phyloP scores from a whole-genome alignment of 2,113 vertebrate species.

The Andinoacara biseriatus region DNA sequence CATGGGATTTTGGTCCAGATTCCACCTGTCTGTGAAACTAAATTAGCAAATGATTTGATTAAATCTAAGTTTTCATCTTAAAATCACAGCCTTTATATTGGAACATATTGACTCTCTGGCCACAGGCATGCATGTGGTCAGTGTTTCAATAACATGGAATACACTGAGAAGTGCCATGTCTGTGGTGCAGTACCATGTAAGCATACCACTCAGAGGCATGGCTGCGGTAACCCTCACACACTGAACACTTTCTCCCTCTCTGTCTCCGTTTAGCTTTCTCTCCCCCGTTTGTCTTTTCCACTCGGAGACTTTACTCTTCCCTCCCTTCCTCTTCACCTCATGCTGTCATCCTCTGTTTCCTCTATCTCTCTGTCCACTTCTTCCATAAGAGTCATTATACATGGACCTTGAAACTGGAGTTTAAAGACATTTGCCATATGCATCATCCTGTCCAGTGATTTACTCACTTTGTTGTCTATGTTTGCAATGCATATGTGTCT shows the following conservation, averaged over 20 bases:
- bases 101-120: constrained; percentile 39
- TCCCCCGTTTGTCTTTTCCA: not conserved
- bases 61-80: constrained; percentile 5
- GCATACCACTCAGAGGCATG: constrained; percentile 57
- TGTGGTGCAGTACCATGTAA: constrained; percentile 63
- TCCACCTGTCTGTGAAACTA: constrained; percentile 38
- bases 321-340: not conserved
- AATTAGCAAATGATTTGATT: constrained; percentile 36
- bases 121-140: constrained; percentile 47
- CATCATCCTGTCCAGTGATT: not conserved
- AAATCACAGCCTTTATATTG: constrained; percentile 56
- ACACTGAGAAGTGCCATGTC: constrained; percentile 41
- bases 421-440: not conserved
- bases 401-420: not conserved
- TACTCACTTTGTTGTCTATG: not conserved
- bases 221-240: constrained; percentile 62
- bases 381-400: not conserved
- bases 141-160: constrained; percentile 8
- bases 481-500: not conserved
- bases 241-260: not conserved
- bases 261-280: not conserved
- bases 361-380: not conserved
- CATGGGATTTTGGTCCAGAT: not conserved
- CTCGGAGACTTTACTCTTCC: not conserved
- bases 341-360: not conserved